Percentiles rank a stretch among this genome's conserved stretches.
Conservation (phyloP, 2,888 invertebrate genomes). For the Dimorphilus gyrociliatus region DNA sequence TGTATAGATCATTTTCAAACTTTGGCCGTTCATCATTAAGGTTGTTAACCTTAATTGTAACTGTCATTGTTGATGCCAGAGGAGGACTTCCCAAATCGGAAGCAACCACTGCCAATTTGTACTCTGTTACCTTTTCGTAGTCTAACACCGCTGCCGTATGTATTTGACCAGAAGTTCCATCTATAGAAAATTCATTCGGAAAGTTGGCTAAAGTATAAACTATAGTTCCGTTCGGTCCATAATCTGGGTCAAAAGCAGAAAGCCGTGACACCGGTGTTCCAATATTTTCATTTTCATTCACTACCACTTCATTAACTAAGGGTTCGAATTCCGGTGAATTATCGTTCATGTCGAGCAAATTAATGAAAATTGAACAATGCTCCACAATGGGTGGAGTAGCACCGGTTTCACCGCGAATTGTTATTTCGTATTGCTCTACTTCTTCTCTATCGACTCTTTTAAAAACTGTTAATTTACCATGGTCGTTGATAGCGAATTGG, state of each 20-base stretch:
- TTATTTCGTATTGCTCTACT: slow-evolving; percentile 31
- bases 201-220: too few relatives aligned
- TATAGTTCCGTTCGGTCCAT: slow-evolving; percentile 66
- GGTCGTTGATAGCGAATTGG: slow-evolving; percentile 33
- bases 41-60: slow-evolving; percentile 26
- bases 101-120: slow-evolving; percentile 62
- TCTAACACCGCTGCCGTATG: too few relatives aligned
- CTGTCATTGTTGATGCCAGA: slow-evolving; percentile 39
- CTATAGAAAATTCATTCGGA: too few relatives aligned
- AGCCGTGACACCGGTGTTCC: slow-evolving; percentile 19
- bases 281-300: slow-evolving; percentile 56
- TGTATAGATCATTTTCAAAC: slow-evolving; percentile 32
- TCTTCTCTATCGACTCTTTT: slow-evolving; percentile 64
- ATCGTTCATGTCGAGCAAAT: slow-evolving; percentile 74
- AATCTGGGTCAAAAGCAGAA: slow-evolving; percentile 52
- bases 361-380: slow-evolving; percentile 46
- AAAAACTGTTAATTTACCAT: slow-evolving; percentile 36
- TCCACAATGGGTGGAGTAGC: slow-evolving; percentile 55
- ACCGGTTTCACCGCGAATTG: slow-evolving; percentile 49
- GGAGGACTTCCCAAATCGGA: slow-evolving; percentile 60
- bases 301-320: slow-evolving; percentile 54
- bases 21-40: slow-evolving; percentile 34
- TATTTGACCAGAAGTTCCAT: too few relatives aligned
- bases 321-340: slow-evolving; percentile 71
- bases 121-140: too few relatives aligned